phyloP scores from a whole-genome alignment of 1,140 invertebrate species.

The Drosophila cardini region DNA sequence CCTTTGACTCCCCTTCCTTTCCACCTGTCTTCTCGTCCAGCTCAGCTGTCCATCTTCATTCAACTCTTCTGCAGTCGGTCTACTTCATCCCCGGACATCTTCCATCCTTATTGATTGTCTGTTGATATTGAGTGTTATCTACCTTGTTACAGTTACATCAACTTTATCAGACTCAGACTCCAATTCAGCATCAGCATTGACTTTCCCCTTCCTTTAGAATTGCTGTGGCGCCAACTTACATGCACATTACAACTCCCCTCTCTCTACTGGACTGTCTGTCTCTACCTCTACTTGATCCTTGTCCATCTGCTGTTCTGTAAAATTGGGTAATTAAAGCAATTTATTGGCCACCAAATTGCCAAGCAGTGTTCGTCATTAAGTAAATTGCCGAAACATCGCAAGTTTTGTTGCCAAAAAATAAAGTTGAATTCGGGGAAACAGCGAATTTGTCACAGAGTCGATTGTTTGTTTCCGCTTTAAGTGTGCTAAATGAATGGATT shows the following conservation, averaged over 20 bases:
- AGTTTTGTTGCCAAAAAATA: conserved; percentile 33
- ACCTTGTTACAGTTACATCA: conserved; percentile 57
- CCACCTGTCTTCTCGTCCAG: conserved; percentile 4
- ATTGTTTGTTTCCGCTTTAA: conserved; percentile 13
- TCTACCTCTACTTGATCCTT: not conserved
- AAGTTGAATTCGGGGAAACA: not conserved
- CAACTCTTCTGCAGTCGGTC: conserved; percentile 24
- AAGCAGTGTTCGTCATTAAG: conserved; percentile 71
- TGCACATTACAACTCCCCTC: conserved; percentile 61
- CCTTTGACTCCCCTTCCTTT: conserved; percentile 2
- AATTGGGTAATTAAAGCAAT: conserved; percentile 83
- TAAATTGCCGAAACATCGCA: conserved; percentile 38
- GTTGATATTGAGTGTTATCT: conserved; percentile 80
- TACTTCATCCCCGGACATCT: not conserved
- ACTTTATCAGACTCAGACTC: conserved; percentile 29
- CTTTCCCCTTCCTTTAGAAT: conserved; percentile 39
- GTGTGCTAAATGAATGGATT: not conserved
- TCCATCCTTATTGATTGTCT: conserved; percentile 68
- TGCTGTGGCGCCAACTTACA: conserved; percentile 63
- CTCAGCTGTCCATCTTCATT: conserved; percentile 57
- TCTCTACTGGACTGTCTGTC: not conserved
- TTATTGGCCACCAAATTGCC: conserved; percentile 68
- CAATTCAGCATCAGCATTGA: conserved; percentile 21
- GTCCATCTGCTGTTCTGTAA: conserved; percentile 51
- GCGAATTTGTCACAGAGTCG: conserved; percentile 17